Evolutionary conservation across 2,888 invertebrate genomes (phyloP), one percentile per base, ranked within the genome.

Genomic region (Thyatira batis): DNA sequence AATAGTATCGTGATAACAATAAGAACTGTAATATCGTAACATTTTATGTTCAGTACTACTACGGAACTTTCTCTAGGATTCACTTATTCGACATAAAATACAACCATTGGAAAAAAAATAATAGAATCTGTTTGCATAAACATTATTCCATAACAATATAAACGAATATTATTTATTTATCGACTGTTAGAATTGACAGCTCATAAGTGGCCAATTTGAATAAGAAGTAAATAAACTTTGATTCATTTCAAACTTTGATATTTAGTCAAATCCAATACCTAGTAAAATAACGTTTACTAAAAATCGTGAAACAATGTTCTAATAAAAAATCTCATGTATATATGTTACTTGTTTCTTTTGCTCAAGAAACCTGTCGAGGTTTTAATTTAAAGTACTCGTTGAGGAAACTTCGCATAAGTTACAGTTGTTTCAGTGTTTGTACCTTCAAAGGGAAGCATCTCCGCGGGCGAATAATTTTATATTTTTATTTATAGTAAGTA

Each of bases 371-470:
- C 23, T 4, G 23, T 33, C 13, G 13, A 33, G 33, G 33, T 65
- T 67, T 63, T 63, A 67, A 70, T 66, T 68, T 64, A 61, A 64
- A 62, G 51, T 64, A 69, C 70, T 73, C 65, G 54, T 58, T 17
- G 50, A 58, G 59, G 51, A 60, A 59, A 62, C 48, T 67, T 68
- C 55, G 25, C 43, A 13, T n/a, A 52, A 33, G 50, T 54, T 55
- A 49, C 9, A 33, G 13, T 33, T 13, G 33, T 39, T 39, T 51
- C 30, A 43, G 44, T 57, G 63, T 66, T 66, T 63, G 59, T 50
- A 49, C 53, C 54, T 63, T 67, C 65, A 68, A 73, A 76, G 67
- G 61, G 57, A 51, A 68, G 53, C 55, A 65, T 50, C 50, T 60
- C 61, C 64, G 63, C 57, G 53, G 63, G n/a, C n/a, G n/a, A n/a